These are phyloP conservation scores for Tubulanus polymorphus DNA, from an alignment of 2,888 invertebrate genomes.

Conservation along the genomic window DNA sequence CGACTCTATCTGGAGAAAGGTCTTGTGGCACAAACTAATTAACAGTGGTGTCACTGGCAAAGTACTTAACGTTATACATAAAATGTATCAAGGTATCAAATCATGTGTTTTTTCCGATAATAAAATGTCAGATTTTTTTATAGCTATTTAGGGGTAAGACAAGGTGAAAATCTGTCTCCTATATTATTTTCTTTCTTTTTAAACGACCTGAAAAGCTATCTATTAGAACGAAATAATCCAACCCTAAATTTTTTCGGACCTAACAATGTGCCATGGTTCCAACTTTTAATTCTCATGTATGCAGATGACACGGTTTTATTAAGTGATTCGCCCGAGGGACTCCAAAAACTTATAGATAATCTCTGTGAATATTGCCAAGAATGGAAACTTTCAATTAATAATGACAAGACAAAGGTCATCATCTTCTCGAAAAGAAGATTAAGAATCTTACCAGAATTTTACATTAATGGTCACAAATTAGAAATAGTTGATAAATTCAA, in stretches of 20 bases:
- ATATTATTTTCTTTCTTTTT: slow-evolving; percentile 3
- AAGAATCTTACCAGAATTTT: neutral
- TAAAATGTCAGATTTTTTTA: neutral
- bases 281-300: slow-evolving; percentile 10
- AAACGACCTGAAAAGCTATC: slow-evolving; percentile 4
- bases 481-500: neutral
- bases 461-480: neutral
- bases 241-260: neutral
- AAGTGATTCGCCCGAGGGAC: slow-evolving; percentile 5
- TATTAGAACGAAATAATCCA: neutral
- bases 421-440: slow-evolving; percentile 7
- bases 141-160: slow-evolving; percentile 3
- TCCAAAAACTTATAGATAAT: neutral
- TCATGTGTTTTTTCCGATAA: neutral
- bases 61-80: neutral
- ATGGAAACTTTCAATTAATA: slow-evolving; percentile 4
- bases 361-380: slow-evolving; percentile 2
- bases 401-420: slow-evolving; percentile 9
- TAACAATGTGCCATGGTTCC: neutral
- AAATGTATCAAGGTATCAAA: slow-evolving; percentile 1
- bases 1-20: slow-evolving; percentile 5
- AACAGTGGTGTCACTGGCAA: slow-evolving; percentile 4
- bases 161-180: slow-evolving; percentile 2
- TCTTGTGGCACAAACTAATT: slow-evolving; percentile 1
- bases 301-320: slow-evolving; percentile 16